Conservation (phyloP, 2,797 vertebrate species). For the Antennarius maculatus region DNA sequence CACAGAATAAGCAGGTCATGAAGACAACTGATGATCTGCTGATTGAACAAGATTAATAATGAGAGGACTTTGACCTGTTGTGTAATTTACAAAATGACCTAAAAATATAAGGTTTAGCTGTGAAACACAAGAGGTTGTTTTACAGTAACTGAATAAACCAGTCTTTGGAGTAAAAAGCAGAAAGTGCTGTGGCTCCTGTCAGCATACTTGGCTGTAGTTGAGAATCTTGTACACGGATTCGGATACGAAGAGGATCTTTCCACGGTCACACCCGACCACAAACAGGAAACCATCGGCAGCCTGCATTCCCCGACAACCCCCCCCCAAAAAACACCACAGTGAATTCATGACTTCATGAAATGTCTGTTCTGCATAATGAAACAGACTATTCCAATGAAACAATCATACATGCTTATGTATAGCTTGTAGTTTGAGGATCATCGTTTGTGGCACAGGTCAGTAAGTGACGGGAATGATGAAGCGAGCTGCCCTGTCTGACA, state of each 20-base stretch:
- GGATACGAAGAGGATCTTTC: conserved; percentile 98
- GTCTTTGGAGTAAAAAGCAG: not conserved
- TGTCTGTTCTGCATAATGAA: not conserved
- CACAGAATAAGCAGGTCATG: not conserved
- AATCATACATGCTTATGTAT: no score
- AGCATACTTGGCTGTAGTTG: conserved; percentile 96
- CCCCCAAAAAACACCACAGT: not conserved
- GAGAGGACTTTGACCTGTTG: not conserved
- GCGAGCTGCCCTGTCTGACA: not conserved
- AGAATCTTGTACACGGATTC: conserved; percentile 99
- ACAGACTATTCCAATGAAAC: no score
- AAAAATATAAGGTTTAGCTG: not conserved
- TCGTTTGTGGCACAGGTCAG: no score
- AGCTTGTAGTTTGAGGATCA: not conserved
- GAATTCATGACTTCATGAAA: not conserved
- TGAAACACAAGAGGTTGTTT: no score
- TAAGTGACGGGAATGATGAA: no score
- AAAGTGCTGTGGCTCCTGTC: not conserved
- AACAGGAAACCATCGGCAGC: conserved; percentile 99
- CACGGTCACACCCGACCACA: conserved; percentile 97
- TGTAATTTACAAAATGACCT: not conserved
- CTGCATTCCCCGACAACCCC: conserved; percentile 68
- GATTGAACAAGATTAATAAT: no score
- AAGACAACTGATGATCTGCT: not conserved
- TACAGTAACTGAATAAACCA: no score